A percentile compares a stretch with the other conserved stretches of the same genome.
phyloP scores from a whole-genome alignment of 2,797 vertebrate species.

The Semaprochilodus insignis region DNA sequence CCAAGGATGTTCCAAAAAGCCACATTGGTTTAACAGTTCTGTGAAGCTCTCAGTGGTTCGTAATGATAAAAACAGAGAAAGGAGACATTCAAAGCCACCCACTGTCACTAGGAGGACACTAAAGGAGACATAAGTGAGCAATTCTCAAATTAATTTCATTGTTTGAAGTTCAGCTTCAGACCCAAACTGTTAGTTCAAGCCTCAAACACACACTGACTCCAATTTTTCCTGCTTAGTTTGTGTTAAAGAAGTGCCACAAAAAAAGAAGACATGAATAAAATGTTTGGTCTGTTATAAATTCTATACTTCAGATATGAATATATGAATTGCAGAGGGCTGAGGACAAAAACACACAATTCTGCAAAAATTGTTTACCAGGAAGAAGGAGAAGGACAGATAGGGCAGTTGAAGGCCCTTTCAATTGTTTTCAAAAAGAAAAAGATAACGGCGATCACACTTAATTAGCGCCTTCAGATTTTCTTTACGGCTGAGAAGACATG shows the following conservation, averaged over 20 bases:
- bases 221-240: conserved; percentile 36
- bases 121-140: conserved; percentile 63
- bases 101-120: conserved; percentile 57
- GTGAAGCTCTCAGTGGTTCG: conserved; percentile 54
- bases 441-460: background rate
- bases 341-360: conserved; percentile 7
- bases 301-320: conserved; percentile 12
- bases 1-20: conserved; percentile 33
- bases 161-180: conserved; percentile 55
- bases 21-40: conserved; percentile 44
- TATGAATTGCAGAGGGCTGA: conserved; percentile 20
- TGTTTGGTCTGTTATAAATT: conserved; percentile 18
- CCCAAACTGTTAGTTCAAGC: conserved; percentile 33
- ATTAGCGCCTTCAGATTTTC: background rate
- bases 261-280: conserved; percentile 6
- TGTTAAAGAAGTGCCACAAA: conserved; percentile 16
- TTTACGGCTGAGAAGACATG: background rate
- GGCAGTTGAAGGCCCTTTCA: background rate
- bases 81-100: conserved; percentile 59
- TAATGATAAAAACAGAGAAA: conserved; percentile 65
- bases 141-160: conserved; percentile 48
- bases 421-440: background rate
- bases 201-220: conserved; percentile 35
- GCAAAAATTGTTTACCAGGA: background rate
- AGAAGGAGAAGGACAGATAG: background rate